Evolutionary conservation across 2,888 invertebrate genomes (phyloP).

Genomic region (Schizaphis graminum): DNA sequence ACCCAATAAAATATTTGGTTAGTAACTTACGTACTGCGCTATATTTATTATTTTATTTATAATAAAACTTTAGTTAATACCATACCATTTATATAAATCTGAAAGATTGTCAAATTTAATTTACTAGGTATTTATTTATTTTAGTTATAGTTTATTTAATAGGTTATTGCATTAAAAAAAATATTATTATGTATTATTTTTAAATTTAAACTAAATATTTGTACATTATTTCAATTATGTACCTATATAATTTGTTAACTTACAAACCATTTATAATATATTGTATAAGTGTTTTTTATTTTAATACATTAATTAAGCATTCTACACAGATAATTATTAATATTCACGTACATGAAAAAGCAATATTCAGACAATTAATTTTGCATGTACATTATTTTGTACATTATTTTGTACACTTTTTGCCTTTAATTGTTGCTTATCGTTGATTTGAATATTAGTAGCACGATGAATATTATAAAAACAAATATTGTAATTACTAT

Average conservation of each 20-base stretch:
- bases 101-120: background rate
- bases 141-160: background rate
- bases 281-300: background rate
- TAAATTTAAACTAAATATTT: background rate
- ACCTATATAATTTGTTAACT: background rate
- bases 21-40: background rate
- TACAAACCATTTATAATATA: background rate
- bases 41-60: background rate
- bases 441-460: background rate
- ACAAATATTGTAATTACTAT: background rate
- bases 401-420: background rate
- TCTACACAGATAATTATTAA: background rate
- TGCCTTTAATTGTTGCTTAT: background rate
- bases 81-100: background rate
- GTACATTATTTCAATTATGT: background rate
- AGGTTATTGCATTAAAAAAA: background rate
- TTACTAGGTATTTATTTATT: background rate
- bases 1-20: background rate
- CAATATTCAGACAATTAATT: background rate
- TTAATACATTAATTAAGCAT: too few relatives aligned
- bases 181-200: background rate
- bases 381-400: background rate
- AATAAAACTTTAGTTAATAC: constrained; percentile 1
- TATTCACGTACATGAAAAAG: background rate
- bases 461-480: background rate